Conservation (phyloP, 2,113 vertebrate species). For the Silurus meridionalis region DNA sequence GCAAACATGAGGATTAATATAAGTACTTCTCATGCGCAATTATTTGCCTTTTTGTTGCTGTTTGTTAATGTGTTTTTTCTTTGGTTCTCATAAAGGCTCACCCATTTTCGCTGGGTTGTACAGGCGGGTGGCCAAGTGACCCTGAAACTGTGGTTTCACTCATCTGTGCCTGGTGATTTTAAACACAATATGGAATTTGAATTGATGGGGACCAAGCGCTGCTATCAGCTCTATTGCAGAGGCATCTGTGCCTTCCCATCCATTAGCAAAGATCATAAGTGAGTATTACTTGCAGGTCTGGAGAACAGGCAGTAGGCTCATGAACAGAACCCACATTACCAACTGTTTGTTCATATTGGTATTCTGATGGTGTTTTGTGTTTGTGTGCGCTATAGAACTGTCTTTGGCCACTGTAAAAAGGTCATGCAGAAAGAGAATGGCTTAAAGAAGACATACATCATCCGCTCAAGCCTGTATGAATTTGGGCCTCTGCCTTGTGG, state of each 20-base stretch:
- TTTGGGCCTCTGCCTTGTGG: slow-evolving; percentile 90
- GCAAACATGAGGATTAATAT: not conserved
- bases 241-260: slow-evolving; percentile 79
- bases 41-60: not conserved
- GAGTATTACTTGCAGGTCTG: slow-evolving; percentile 55
- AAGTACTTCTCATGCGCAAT: not conserved
- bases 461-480: slow-evolving; percentile 72
- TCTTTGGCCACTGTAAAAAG: slow-evolving; percentile 77
- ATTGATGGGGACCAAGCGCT: slow-evolving; percentile 73
- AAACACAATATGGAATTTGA: slow-evolving; percentile 84
- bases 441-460: slow-evolving; percentile 78
- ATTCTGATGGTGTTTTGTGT: not conserved
- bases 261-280: slow-evolving; percentile 81
- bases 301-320: slow-evolving; percentile 28
- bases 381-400: slow-evolving; percentile 65
- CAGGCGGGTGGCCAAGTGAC: slow-evolving; percentile 72
- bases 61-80: not conserved
- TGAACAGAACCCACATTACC: not conserved
- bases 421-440: slow-evolving; percentile 62
- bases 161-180: slow-evolving; percentile 70
- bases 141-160: slow-evolving; percentile 78
- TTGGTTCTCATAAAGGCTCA: slow-evolving; percentile 62
- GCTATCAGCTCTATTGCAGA: slow-evolving; percentile 79
- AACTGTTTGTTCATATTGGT: not conserved
- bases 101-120: slow-evolving; percentile 81